Conservation (phyloP, 2,888 invertebrate species). For the Nomada lathburiana region DNA sequence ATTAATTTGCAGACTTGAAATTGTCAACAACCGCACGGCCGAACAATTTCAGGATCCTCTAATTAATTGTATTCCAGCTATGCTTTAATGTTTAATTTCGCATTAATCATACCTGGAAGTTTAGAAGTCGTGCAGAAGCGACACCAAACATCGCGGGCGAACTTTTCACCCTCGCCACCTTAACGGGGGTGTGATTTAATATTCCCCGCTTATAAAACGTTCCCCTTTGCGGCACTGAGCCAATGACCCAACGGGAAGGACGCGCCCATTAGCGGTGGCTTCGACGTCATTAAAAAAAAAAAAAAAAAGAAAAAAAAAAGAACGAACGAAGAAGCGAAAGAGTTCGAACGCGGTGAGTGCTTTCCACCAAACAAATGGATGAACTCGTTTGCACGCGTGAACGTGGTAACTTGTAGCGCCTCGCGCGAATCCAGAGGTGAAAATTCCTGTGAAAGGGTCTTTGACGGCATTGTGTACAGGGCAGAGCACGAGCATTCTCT, state of each 20-base stretch:
- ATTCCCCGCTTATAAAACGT: slow-evolving; percentile 50
- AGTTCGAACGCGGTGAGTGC: slow-evolving; percentile 19
- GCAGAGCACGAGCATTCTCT: slow-evolving; percentile 30
- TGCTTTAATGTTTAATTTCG: too few relatives aligned
- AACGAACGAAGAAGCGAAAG: neutral
- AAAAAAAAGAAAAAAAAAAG: neutral
- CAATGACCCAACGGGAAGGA: slow-evolving; percentile 48
- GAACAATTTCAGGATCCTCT: too few relatives aligned
- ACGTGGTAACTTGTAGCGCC: slow-evolving; percentile 52
- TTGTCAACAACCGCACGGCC: too few relatives aligned
- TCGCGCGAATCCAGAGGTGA: slow-evolving; percentile 61
- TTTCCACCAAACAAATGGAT: slow-evolving; percentile 57
- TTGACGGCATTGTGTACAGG: slow-evolving; percentile 56
- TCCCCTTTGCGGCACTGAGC: slow-evolving; percentile 29
- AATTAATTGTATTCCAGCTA: too few relatives aligned
- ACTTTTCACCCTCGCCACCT: slow-evolving; percentile 1
- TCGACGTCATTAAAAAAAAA: slow-evolving; percentile 56
- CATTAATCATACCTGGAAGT: neutral
- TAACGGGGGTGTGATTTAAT: slow-evolving; percentile 42
- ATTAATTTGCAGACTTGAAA: too few relatives aligned
- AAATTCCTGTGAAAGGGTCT: slow-evolving; percentile 65
- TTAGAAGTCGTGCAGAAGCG: neutral
- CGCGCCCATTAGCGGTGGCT: slow-evolving; percentile 55
- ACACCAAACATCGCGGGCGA: slow-evolving; percentile 5
- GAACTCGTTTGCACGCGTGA: slow-evolving; percentile 37